These are phyloP conservation scores for Sceliomorpha sp. DNA, from an alignment of 2,888 invertebrate genomes.

Conservation along the genomic window DNA sequence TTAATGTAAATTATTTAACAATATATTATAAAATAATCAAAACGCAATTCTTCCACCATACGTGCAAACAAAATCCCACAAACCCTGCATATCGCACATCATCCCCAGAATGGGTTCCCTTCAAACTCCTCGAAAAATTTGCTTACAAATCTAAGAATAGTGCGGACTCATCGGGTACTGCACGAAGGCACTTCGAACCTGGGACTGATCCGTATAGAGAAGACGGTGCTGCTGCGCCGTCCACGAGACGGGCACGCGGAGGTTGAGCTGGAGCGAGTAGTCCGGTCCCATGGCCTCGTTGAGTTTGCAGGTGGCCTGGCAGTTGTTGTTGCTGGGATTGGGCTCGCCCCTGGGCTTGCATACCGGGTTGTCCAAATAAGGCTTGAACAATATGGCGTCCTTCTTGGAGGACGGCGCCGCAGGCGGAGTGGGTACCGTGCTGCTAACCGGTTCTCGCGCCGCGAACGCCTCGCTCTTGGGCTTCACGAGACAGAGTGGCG, in stretches of 20 bases:
- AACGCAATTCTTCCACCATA: too few relatives aligned
- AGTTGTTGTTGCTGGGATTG: slow-evolving; percentile 67
- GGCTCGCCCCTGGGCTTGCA: slow-evolving; percentile 75
- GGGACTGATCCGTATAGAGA: slow-evolving; percentile 63
- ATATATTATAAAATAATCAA: too few relatives aligned
- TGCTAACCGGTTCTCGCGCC: slow-evolving; percentile 66
- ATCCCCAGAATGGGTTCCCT: too few relatives aligned
- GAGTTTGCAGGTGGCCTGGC: slow-evolving; percentile 69
- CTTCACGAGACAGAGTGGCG: slow-evolving; percentile 80
- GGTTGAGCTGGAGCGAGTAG: slow-evolving; percentile 69
- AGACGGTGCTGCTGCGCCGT: slow-evolving; percentile 53
- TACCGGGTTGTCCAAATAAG: slow-evolving; percentile 86
- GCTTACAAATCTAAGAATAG: slow-evolving; percentile 61
- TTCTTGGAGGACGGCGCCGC: slow-evolving; percentile 80
- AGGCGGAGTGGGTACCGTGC: slow-evolving; percentile 62
- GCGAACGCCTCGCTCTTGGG: slow-evolving; percentile 63
- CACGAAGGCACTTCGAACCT: slow-evolving; percentile 74
- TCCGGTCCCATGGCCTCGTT: slow-evolving; percentile 67
- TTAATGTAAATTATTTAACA: too few relatives aligned
- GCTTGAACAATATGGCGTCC: slow-evolving; percentile 89
- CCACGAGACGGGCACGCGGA: slow-evolving; percentile 73
- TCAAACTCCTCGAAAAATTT: too few relatives aligned
- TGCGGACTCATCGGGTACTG: slow-evolving; percentile 74
- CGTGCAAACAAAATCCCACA: too few relatives aligned
- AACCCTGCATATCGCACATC: too few relatives aligned